Conservation (phyloP, 2,797 vertebrate species). For the Sparus aurata region DNA sequence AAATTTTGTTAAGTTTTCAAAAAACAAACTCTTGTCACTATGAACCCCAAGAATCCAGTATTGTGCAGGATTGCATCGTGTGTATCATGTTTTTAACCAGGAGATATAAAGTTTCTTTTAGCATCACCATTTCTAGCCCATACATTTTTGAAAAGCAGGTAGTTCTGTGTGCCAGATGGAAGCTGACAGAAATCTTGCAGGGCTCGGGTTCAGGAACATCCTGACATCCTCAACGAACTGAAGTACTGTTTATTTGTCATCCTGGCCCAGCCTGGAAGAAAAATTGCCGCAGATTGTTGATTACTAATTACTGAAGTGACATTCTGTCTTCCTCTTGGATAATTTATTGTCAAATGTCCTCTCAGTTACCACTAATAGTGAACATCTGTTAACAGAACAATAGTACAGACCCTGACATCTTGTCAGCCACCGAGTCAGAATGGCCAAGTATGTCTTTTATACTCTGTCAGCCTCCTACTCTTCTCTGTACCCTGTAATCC, state of each 20-base stretch:
- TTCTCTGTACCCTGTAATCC: conserved; percentile 39
- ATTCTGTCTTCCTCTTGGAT: neutral
- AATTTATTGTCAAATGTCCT: neutral
- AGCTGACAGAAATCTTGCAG: neutral
- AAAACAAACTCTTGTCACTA: too few species aligned
- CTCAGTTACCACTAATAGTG: conserved; percentile 5
- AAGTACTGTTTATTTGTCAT: neutral
- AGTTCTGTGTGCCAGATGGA: neutral
- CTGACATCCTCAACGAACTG: too few species aligned
- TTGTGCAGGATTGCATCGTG: neutral
- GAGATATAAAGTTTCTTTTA: neutral
- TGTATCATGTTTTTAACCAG: neutral
- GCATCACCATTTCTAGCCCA: neutral
- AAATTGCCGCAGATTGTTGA: neutral
- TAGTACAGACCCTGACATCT: conserved; percentile 5
- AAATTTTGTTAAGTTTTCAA: too few species aligned
- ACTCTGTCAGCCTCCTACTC: conserved; percentile 14
- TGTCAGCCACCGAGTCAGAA: conserved; percentile 5
- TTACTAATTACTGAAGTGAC: neutral
- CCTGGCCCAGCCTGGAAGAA: neutral
- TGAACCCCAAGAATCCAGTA: neutral
- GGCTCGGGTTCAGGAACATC: too few species aligned
- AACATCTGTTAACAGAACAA: conserved; percentile 46
- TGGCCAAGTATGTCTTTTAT: conserved; percentile 38
- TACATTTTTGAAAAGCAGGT: neutral